Evolutionary conservation across 2,113 vertebrate genomes (phyloP).

Genomic region (Puffinus mauretanicus): DNA sequence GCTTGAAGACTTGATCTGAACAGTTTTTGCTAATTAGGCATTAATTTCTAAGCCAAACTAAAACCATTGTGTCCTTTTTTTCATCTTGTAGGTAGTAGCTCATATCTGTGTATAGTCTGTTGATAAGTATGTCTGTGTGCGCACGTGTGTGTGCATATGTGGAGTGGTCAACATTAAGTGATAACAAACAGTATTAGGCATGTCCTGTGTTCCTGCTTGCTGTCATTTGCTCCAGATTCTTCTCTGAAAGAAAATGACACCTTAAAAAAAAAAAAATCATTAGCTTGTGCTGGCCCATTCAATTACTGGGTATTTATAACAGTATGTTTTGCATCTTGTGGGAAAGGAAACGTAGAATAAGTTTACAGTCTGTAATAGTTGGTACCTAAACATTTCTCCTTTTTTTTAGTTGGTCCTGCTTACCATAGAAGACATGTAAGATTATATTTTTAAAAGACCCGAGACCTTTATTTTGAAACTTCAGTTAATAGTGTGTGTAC

Average conservation of each 20-base stretch:
- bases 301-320: not conserved
- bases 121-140: not conserved
- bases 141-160: fast-evolving
- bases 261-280: not conserved
- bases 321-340: not conserved
- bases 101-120: not conserved
- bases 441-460: not conserved
- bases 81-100: not conserved
- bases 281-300: not conserved
- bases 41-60: not conserved
- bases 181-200: not conserved
- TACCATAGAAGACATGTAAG: not conserved
- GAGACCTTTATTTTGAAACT: not conserved
- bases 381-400: not conserved
- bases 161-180: not conserved
- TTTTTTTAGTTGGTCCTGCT: not conserved
- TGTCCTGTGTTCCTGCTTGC: not conserved
- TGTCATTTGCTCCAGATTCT: not conserved
- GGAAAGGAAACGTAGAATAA: not conserved
- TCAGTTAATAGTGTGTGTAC: not conserved
- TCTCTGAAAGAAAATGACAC: not conserved
- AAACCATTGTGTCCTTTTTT: not conserved
- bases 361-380: not conserved
- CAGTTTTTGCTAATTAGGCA: not conserved
- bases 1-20: not conserved